These are phyloP conservation scores for Aldabrachelys gigantea DNA, from an alignment of 2,113 vertebrate genomes.

Conservation along the genomic window DNA sequence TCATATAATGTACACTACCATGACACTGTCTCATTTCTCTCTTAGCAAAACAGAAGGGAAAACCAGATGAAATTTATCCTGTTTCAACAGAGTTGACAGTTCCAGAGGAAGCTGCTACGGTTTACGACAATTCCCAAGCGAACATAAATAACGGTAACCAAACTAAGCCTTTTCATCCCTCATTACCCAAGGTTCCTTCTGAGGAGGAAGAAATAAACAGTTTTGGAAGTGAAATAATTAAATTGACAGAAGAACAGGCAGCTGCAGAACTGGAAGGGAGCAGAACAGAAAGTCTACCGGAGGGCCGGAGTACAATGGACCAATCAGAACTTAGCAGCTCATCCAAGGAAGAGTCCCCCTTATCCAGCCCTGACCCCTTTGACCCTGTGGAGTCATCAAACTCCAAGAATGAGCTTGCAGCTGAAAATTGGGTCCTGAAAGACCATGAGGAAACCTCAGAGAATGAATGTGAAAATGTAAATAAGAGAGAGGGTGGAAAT, in stretches of 20 bases:
- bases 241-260: conserved; percentile 71
- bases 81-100: conserved; percentile 67
- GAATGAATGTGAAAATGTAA: neutral
- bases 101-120: conserved; percentile 67
- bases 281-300: conserved; percentile 27
- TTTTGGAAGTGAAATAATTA: conserved; percentile 72
- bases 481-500: neutral
- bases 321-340: conserved; percentile 57
- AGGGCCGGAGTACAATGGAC: neutral
- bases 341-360: conserved; percentile 41
- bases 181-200: conserved; percentile 64
- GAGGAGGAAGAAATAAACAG: conserved; percentile 75
- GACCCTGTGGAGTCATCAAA: conserved; percentile 56
- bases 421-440: conserved; percentile 11
- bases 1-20: neutral
- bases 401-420: conserved; percentile 1
- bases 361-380: conserved; percentile 15
- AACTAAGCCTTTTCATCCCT: conserved; percentile 73
- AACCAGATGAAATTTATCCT: conserved; percentile 71
- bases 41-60: conserved; percentile 80
- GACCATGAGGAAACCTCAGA: conserved; percentile 1
- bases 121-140: conserved; percentile 59
- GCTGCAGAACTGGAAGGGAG: conserved; percentile 66
- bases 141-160: conserved; percentile 77
- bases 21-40: conserved; percentile 74